Conservation (phyloP, 2,888 invertebrate genomes). For the Dryadula phaetusa region DNA sequence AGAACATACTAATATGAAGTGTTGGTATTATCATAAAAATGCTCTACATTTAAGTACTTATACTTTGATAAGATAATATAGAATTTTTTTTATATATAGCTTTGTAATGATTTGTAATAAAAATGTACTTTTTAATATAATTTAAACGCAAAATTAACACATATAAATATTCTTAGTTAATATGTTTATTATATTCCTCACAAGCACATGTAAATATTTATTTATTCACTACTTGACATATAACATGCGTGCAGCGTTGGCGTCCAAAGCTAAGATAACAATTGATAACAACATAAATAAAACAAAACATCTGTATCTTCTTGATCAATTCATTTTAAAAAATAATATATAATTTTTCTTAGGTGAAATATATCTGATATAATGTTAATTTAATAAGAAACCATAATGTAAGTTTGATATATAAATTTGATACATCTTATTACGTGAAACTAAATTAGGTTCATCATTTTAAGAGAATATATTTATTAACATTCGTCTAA, state of each 20-base stretch:
- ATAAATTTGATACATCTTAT: background rate
- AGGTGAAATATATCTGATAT: constrained; percentile 24
- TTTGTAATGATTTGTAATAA: background rate
- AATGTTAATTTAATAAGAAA: constrained; percentile 8
- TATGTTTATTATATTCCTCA: background rate
- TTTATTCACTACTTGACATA: background rate
- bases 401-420: background rate
- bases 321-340: constrained; percentile 13
- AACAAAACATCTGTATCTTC: constrained; percentile 36
- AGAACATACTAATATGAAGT: constrained; percentile 1
- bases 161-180: background rate
- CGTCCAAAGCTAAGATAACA: constrained; percentile 32
- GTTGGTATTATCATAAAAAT: constrained; percentile 11
- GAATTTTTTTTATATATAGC: background rate
- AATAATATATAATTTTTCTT: background rate
- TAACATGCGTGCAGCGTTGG: constrained; percentile 22
- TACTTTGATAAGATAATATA: constrained; percentile 11
- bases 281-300: constrained; percentile 39
- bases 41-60: constrained; percentile 11
- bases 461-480: background rate
- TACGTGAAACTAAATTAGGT: constrained; percentile 7
- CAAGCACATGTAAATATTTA: constrained; percentile 13
- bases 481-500: background rate
- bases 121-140: background rate
- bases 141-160: background rate